These are phyloP conservation scores for Lycocerus yunnanus DNA, from an alignment of 2,888 invertebrate genomes.

Conservation along the genomic window DNA sequence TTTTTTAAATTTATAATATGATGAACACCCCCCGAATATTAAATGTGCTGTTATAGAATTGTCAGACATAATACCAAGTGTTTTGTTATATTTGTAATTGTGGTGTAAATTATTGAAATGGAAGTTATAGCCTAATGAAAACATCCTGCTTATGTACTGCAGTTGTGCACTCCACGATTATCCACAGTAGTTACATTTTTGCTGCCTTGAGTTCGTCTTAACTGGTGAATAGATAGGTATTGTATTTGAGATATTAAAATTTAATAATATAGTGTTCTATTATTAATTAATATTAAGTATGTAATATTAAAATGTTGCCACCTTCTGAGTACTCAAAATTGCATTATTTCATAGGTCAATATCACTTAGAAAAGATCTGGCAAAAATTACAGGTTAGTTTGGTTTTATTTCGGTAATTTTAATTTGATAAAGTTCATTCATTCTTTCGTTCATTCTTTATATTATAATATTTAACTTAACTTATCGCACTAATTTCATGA, in stretches of 20 bases:
- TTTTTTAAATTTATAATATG: no score
- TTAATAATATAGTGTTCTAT: not conserved
- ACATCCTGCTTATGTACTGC: not conserved
- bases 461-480: no score
- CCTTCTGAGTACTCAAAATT: not conserved
- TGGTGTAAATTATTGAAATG: not conserved
- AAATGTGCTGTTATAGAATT: not conserved
- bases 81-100: not conserved
- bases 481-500: no score
- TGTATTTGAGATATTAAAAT: not conserved
- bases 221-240: not conserved
- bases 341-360: not conserved
- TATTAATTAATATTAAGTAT: no score
- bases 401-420: not conserved
- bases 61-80: not conserved
- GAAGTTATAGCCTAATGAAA: not conserved
- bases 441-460: no score
- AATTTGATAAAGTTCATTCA: not conserved
- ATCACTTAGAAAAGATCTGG: not conserved
- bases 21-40: not conserved
- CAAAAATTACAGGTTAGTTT: not conserved
- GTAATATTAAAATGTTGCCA: no score
- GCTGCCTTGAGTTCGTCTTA: not conserved
- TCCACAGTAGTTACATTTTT: not conserved
- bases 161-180: not conserved